Evolutionary conservation across 2,113 vertebrate genomes (phyloP).

Genomic region (Pachypanchax playfairii): DNA sequence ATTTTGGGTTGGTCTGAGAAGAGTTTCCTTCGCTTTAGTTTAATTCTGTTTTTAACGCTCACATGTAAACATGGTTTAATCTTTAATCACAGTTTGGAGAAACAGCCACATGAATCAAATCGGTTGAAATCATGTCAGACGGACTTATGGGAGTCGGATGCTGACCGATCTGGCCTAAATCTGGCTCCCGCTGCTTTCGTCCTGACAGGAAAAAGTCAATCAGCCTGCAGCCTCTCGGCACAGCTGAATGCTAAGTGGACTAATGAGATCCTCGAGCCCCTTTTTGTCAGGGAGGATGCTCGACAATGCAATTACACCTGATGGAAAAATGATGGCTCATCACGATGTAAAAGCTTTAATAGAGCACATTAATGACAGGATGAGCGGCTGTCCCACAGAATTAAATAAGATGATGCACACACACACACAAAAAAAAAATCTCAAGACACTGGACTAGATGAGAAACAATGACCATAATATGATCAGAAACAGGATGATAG

Average conservation of each 20-base stretch:
- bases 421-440: slow-evolving; percentile 14
- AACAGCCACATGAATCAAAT: slow-evolving; percentile 12
- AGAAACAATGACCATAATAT: slow-evolving; percentile 26
- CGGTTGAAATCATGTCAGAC: slow-evolving; percentile 13
- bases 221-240: slow-evolving; percentile 29
- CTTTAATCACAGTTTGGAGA: neutral
- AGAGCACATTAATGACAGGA: slow-evolving; percentile 43
- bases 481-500: slow-evolving; percentile 19
- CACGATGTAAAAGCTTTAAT: slow-evolving; percentile 58
- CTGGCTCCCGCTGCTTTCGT: slow-evolving; percentile 34
- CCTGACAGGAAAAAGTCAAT: slow-evolving; percentile 5
- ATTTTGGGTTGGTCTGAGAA: too few species aligned
- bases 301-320: slow-evolving; percentile 54
- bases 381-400: slow-evolving; percentile 41
- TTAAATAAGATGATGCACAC: slow-evolving; percentile 30
- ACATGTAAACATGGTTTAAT: neutral
- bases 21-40: too few species aligned
- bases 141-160: slow-evolving; percentile 10
- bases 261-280: slow-evolving; percentile 46
- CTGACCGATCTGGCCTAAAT: slow-evolving; percentile 35
- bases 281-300: slow-evolving; percentile 36
- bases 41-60: neutral
- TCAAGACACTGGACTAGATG: slow-evolving; percentile 24
- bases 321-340: slow-evolving; percentile 55
- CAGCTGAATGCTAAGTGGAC: slow-evolving; percentile 35